These are phyloP conservation scores for Mus caroli DNA, from an alignment of 2,797 vertebrate genomes.

Conservation along the genomic window DNA sequence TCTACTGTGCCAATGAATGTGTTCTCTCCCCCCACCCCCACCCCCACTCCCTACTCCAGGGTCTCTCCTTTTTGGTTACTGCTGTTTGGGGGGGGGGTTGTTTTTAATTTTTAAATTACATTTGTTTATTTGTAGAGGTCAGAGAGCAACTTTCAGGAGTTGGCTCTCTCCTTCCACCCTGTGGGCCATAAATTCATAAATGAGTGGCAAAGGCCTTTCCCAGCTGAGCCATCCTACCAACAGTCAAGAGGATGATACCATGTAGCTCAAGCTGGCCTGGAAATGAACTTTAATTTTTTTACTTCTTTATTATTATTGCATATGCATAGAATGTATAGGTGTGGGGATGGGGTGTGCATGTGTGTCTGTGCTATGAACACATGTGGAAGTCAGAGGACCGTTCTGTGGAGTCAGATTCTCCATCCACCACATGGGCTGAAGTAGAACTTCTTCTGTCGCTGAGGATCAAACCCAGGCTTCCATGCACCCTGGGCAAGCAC, in stretches of 20 bases:
- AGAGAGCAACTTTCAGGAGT: not conserved
- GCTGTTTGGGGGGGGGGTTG: not conserved
- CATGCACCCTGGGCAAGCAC: not conserved
- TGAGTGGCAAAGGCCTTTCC: not conserved
- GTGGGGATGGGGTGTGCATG: fast-evolving
- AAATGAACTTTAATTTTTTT: not conserved
- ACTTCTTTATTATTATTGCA: not conserved
- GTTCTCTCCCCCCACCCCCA: not conserved
- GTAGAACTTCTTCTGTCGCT: not conserved
- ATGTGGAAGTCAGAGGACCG: not conserved
- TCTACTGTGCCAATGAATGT: not conserved
- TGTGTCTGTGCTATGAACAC: not conserved
- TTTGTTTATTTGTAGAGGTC: not conserved
- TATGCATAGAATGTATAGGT: not conserved
- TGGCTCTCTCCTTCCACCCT: not conserved
- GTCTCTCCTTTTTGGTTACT: not conserved
- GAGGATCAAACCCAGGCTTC: not conserved
- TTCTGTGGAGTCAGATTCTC: not conserved
- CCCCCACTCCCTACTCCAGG: too few species aligned
- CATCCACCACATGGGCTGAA: not conserved
- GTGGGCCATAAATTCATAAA: not conserved
- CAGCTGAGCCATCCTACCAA: not conserved
- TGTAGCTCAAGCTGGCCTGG: not conserved
- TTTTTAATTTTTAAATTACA: not conserved
- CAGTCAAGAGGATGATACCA: not conserved